A percentile compares a stretch with the other conserved stretches of the same genome.
These are phyloP conservation scores for Garrulus glandarius DNA, from an alignment of 2,797 vertebrate species.

Conservation along the genomic window DNA sequence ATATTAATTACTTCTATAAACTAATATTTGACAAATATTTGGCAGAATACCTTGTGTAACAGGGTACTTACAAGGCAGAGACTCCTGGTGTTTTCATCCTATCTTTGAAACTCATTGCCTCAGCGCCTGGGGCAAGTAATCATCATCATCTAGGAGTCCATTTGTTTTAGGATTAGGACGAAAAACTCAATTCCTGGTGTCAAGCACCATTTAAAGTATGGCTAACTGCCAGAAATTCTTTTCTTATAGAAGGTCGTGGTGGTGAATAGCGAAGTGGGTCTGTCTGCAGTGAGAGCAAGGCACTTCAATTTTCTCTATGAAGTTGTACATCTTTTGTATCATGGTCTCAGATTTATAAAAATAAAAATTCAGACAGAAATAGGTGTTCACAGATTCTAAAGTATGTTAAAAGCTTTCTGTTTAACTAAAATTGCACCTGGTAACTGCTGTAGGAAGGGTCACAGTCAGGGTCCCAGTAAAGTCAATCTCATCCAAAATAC, in stretches of 20 bases:
- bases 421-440: not conserved
- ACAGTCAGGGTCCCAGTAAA: not conserved
- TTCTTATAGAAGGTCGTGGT: not conserved
- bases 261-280: not conserved
- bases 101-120: not conserved
- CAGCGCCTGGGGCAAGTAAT: not conserved
- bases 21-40: not conserved
- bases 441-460: not conserved
- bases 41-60: constrained; percentile 2
- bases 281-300: not conserved
- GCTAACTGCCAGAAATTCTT: not conserved
- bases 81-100: not conserved
- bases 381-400: not conserved
- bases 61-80: not conserved
- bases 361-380: not conserved
- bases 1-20: constrained; percentile 10
- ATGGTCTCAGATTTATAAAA: not conserved
- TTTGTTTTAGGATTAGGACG: constrained; percentile 29
- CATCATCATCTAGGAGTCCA: constrained; percentile 9
- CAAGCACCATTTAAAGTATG: constrained; percentile 12
- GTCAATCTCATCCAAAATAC: not conserved
- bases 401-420: not conserved
- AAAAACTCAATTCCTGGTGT: constrained; percentile 13
- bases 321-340: not conserved
- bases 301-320: not conserved